Conservation (phyloP, 1,140 invertebrate genomes). For the Drosophila ogumai region DNA sequence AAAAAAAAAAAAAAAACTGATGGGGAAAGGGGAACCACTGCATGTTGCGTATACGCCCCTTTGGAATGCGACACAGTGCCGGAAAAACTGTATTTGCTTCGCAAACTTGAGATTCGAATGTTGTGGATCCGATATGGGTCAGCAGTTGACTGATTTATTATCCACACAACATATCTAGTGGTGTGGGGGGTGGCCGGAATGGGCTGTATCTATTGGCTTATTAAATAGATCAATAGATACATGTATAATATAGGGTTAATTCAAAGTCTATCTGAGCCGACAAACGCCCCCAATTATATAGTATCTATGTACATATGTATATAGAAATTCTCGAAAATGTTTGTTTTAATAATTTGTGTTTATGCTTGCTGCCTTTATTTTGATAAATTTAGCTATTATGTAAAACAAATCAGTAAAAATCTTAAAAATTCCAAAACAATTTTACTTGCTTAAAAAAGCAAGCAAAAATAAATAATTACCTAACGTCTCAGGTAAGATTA, state of each 20-base stretch:
- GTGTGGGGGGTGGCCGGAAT: constrained; percentile 2
- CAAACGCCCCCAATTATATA: background rate
- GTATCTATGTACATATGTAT: background rate
- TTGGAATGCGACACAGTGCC: constrained; percentile 32
- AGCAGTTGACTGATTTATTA: constrained; percentile 32
- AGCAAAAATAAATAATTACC: background rate
- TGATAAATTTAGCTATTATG: background rate
- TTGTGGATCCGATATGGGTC: constrained; percentile 19
- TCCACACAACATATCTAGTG: background rate
- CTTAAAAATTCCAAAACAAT: too few species aligned
- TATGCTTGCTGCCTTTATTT: background rate
- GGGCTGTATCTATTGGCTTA: constrained; percentile 6
- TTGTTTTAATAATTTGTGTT: background rate
- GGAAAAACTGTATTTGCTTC: constrained; percentile 38
- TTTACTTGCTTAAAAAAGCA: too few species aligned
- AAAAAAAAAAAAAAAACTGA: background rate
- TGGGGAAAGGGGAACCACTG: background rate
- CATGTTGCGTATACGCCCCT: constrained; percentile 39
- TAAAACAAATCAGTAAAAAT: background rate
- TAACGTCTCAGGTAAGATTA: background rate
- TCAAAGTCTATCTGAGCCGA: background rate
- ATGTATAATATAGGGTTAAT: background rate
- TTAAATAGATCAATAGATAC: background rate
- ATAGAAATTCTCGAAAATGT: background rate
- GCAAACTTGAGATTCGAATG: background rate